A percentile compares a stretch with the other conserved stretches of the same genome.
Evolutionary conservation across 2,888 invertebrate species (phyloP).

Genomic region (Drosophila niveifrons): DNA sequence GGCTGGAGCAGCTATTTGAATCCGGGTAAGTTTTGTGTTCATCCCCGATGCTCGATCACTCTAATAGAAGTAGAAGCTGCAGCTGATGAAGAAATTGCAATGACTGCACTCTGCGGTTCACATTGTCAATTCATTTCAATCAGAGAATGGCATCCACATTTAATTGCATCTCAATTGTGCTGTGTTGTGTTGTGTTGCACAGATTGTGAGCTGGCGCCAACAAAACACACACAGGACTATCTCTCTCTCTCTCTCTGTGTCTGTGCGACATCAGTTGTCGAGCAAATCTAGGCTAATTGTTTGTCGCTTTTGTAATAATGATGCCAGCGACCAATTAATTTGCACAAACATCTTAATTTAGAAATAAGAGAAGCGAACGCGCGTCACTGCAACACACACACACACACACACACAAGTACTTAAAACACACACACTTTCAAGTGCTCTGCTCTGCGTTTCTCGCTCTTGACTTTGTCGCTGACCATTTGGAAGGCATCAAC

Average conservation of each 20-base stretch:
- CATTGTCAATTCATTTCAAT: conserved; percentile 75
- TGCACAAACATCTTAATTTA: conserved; percentile 80
- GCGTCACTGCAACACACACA: conserved; percentile 13
- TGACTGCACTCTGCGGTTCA: conserved; percentile 5
- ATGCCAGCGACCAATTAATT: conserved; percentile 83
- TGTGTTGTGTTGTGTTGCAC: too few species aligned
- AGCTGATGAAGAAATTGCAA: not conserved
- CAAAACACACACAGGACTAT: conserved; percentile 18
- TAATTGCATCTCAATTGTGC: conserved; percentile 72
- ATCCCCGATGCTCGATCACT: conserved; percentile 1
- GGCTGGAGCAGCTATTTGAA: conserved; percentile 43
- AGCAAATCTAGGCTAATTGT: conserved; percentile 82
- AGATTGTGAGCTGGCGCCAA: conserved; percentile 41
- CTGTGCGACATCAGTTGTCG: conserved; percentile 9
- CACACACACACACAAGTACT: not conserved
- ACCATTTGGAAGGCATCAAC: not conserved
- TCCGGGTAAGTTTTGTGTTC: conserved; percentile 55
- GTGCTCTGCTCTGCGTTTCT: conserved; percentile 11
- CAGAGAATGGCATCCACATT: conserved; percentile 65
- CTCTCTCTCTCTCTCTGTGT: conserved; percentile 4
- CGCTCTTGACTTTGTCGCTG: conserved; percentile 25
- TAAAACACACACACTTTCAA: not conserved
- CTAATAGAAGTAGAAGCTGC: too few species aligned
- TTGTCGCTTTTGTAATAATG: conserved; percentile 82
- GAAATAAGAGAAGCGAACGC: conserved; percentile 52